These are phyloP conservation scores for Hippopotamyrus pictus DNA, from an alignment of 2,797 vertebrate species.

Conservation along the genomic window DNA sequence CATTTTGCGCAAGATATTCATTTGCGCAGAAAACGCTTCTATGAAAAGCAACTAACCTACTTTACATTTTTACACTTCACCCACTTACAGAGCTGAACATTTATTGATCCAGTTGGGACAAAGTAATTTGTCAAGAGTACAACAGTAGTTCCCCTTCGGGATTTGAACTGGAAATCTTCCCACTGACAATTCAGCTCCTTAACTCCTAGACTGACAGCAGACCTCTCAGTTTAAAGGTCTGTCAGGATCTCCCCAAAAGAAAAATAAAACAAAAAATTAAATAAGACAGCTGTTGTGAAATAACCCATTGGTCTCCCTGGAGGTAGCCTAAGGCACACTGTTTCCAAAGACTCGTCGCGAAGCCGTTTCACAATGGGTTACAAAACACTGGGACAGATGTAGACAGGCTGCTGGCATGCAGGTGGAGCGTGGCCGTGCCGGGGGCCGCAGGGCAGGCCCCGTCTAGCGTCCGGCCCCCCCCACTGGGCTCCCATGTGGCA, in stretches of 20 bases:
- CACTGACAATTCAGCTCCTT: neutral
- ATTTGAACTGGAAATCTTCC: neutral
- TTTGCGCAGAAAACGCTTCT: neutral
- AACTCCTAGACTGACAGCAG: neutral
- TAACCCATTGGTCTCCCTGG: no score
- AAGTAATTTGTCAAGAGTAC: neutral
- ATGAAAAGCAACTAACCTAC: slow-evolving; percentile 1
- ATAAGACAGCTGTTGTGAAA: slow-evolving; percentile 6
- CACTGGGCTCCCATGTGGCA: neutral
- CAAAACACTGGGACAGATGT: neutral
- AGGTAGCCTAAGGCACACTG: neutral
- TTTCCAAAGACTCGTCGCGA: neutral
- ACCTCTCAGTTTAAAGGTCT: neutral
- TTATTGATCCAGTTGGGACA: neutral
- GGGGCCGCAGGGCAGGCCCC: neutral
- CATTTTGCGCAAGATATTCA: neutral
- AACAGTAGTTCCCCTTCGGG: neutral
- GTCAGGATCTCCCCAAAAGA: neutral
- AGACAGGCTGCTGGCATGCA: neutral
- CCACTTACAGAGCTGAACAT: neutral
- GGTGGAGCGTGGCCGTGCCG: neutral
- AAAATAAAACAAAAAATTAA: neutral
- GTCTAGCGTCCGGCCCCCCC: neutral
- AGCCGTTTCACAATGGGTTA: neutral
- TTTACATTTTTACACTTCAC: slow-evolving; percentile 11